Conservation (phyloP, 2,113 vertebrate genomes). For the Nothocercus nigrocapillus region DNA sequence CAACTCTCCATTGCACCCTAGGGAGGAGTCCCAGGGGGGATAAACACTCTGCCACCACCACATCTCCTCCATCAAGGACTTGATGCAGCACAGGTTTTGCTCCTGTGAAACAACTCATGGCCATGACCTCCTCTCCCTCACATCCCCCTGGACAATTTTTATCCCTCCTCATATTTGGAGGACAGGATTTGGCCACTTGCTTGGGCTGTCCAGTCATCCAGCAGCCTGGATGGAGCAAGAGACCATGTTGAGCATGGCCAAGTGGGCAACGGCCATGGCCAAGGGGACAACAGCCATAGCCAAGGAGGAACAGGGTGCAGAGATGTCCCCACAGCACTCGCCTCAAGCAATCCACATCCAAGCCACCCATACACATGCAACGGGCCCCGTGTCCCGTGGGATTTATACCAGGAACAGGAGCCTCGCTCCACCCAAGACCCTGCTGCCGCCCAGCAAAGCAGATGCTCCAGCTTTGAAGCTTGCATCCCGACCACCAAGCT, state of each 20-base stretch:
- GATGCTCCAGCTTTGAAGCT: background rate
- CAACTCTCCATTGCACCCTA: background rate
- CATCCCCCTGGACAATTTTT: rapidly evolving
- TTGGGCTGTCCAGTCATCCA: background rate
- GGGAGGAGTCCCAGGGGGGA: background rate
- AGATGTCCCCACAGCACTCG: background rate
- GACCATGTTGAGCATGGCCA: background rate
- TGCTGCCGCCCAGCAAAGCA: background rate
- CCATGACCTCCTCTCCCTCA: background rate
- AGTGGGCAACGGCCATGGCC: too few relatives aligned
- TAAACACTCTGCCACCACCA: background rate
- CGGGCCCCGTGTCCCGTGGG: too few relatives aligned
- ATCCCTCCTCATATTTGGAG: background rate
- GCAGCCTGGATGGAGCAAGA: background rate
- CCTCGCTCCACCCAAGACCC: background rate
- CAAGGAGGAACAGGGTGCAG: background rate
- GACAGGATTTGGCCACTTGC: background rate
- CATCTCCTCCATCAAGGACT: background rate
- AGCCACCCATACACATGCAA: background rate
- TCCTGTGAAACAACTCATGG: background rate
- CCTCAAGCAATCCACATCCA: background rate
- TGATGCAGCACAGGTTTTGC: background rate
- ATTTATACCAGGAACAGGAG: background rate
- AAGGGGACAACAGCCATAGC: too few relatives aligned
- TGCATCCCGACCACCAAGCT: background rate